phyloP scores from a whole-genome alignment of 2,888 invertebrate genomes.

The Timema cristinae region DNA sequence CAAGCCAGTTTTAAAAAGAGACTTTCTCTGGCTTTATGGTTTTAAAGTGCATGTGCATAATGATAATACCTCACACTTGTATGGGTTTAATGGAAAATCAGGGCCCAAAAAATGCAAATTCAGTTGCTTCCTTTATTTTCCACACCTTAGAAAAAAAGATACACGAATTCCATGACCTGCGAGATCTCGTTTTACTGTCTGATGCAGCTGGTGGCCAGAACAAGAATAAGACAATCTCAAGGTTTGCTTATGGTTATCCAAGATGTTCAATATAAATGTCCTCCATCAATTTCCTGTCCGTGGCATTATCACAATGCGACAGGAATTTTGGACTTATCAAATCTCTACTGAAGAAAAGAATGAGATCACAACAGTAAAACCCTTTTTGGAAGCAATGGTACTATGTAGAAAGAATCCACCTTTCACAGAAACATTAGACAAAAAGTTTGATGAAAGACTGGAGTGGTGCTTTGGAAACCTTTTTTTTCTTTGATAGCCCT shows the following conservation, averaged over 20 bases:
- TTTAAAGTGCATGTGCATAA: conserved; percentile 9
- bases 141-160: neutral
- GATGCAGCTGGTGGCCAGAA: conserved; percentile 5
- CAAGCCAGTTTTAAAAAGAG: conserved; percentile 5
- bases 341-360: neutral
- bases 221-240: neutral
- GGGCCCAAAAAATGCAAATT: conserved; percentile 3
- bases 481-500: conserved; percentile 3
- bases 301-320: conserved; percentile 1
- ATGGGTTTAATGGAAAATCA: conserved; percentile 8
- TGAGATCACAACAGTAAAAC: too few species aligned
- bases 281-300: neutral
- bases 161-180: neutral
- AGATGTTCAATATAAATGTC: neutral
- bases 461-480: neutral
- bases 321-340: conserved; percentile 5
- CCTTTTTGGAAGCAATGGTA: neutral
- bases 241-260: conserved; percentile 9
- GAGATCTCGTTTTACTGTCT: neutral
- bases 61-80: neutral
- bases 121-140: neutral
- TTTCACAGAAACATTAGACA: too few species aligned
- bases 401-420: neutral
- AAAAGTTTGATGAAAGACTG: neutral
- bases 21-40: neutral